Conservation (phyloP, 2,888 invertebrate genomes). For the Leuctra nigra region DNA sequence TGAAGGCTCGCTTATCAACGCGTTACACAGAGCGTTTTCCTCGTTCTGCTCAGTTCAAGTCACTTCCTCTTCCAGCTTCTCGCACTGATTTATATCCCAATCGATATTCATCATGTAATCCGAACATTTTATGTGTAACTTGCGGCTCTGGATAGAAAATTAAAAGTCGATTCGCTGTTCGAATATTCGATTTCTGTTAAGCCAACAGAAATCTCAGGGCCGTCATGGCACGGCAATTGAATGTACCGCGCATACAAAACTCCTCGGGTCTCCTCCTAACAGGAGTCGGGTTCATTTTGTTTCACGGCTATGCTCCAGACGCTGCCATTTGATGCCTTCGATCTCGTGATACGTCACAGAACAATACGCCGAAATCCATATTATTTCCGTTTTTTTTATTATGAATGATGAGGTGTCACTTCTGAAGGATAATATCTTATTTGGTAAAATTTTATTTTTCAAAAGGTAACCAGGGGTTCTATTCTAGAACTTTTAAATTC, state of each 20-base stretch:
- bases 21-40: no score
- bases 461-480: no score
- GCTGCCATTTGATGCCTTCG: not conserved
- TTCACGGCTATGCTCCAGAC: conserved; percentile 2
- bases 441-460: no score
- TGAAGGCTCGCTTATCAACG: no score
- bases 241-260: conserved; percentile 13
- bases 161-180: conserved; percentile 6
- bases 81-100: not conserved
- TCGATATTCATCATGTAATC: conserved; percentile 2
- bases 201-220: conserved; percentile 13
- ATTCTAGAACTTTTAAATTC: no score
- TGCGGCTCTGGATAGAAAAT: not conserved
- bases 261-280: not conserved
- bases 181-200: conserved; percentile 15
- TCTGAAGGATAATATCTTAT: no score
- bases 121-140: not conserved
- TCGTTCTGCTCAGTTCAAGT: no score
- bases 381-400: no score
- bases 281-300: conserved; percentile 9
- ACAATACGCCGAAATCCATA: no score
- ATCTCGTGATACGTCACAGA: no score
- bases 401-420: no score
- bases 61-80: not conserved
- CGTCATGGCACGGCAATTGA: conserved; percentile 11